A percentile compares a stretch with the other conserved stretches of the same genome.
phyloP scores from a whole-genome alignment of 2,888 invertebrate genomes.

The Dorcus hopei region DNA sequence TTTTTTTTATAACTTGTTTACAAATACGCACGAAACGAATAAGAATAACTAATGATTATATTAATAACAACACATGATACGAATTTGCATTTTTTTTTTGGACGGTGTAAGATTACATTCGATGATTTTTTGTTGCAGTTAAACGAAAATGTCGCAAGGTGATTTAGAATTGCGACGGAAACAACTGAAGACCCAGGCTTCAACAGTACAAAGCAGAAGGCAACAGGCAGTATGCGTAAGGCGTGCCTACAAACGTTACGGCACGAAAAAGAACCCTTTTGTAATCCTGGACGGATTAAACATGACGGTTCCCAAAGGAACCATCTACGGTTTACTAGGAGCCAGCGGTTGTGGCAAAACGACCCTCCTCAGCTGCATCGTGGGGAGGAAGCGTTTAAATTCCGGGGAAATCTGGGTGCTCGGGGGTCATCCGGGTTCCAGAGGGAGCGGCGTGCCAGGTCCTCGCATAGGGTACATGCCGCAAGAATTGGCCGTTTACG shows the following conservation, averaged over 20 bases:
- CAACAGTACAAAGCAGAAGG: slow-evolving; percentile 52
- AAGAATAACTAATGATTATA: too few species aligned
- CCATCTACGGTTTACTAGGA: slow-evolving; percentile 77
- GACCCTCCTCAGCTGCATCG: slow-evolving; percentile 80
- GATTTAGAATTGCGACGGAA: slow-evolving; percentile 25
- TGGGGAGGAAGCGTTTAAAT: slow-evolving; percentile 76
- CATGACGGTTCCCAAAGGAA: slow-evolving; percentile 88
- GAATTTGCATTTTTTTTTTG: too few species aligned
- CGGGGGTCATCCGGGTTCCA: slow-evolving; percentile 74
- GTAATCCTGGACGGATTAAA: slow-evolving; percentile 82
- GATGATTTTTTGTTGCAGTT: too few species aligned
- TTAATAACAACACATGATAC: too few species aligned
- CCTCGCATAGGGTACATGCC: slow-evolving; percentile 74
- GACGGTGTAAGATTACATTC: too few species aligned
- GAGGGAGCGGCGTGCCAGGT: slow-evolving; percentile 83
- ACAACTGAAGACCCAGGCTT: slow-evolving; percentile 23
- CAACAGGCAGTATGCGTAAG: slow-evolving; percentile 84
- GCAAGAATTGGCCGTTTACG: slow-evolving; percentile 47
- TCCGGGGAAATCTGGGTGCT: slow-evolving; percentile 82
- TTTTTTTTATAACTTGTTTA: too few species aligned
- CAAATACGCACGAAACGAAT: too few species aligned
- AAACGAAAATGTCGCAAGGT: slow-evolving; percentile 2
- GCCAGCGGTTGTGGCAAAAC: slow-evolving; percentile 92
- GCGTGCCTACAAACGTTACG: slow-evolving; percentile 81
- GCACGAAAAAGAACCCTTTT: slow-evolving; percentile 72